Percentiles rank a stretch among this genome's conserved stretches.
These are phyloP conservation scores for Pteruthius melanotis DNA, from an alignment of 2,113 vertebrate species.

Conservation along the genomic window DNA sequence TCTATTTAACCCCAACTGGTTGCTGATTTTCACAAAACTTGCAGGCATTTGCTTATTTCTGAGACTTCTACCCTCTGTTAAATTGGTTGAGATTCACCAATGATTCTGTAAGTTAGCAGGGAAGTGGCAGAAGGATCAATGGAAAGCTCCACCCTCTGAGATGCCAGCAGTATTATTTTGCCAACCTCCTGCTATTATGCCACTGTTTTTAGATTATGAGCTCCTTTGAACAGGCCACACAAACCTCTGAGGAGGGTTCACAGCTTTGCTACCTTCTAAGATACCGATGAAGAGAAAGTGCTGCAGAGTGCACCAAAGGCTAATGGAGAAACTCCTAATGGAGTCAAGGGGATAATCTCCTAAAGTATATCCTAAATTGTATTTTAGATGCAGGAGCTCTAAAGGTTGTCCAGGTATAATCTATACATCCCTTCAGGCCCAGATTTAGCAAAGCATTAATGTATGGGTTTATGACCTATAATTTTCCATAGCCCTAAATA, in stretches of 20 bases:
- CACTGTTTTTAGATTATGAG: not conserved
- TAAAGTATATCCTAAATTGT: constrained; percentile 10
- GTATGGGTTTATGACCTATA: not conserved
- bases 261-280: not conserved
- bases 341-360: constrained; percentile 21
- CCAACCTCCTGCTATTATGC: not conserved
- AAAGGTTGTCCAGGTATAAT: constrained; percentile 13
- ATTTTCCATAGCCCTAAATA: constrained; percentile 10
- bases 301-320: not conserved
- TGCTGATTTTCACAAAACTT: not conserved
- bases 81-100: not conserved
- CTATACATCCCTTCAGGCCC: constrained; percentile 19
- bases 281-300: not conserved
- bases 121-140: not conserved
- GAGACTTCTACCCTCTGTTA: not conserved
- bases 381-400: constrained; percentile 19
- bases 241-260: not conserved
- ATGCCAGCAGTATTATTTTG: not conserved
- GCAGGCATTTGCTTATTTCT: not conserved
- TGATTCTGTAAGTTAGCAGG: not conserved
- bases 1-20: not conserved
- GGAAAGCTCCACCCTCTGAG: not conserved
- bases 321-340: not conserved
- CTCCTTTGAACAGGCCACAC: not conserved
- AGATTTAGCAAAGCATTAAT: constrained; percentile 21